Evolutionary conservation across 2,797 vertebrate genomes (phyloP).

Genomic region (Steatocranus sp.): DNA sequence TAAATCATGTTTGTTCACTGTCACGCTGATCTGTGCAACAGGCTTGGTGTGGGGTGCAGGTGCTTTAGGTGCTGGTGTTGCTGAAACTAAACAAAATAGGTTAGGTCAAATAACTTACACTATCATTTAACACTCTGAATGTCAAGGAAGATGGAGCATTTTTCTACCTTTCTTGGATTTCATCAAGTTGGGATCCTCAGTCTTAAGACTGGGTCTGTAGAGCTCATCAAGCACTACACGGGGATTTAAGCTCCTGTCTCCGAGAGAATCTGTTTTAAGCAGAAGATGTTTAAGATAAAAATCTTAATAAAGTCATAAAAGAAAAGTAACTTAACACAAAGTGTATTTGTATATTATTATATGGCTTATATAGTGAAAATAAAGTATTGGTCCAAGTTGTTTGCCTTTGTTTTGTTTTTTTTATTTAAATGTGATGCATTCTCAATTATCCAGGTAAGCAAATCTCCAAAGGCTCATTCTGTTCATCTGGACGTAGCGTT

Average conservation of each 20-base stretch:
- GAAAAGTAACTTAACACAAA: not conserved
- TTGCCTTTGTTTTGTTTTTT: not conserved
- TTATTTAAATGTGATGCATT: not conserved
- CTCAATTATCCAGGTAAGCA: not conserved
- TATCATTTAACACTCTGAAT: not conserved
- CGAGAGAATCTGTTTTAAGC: constrained; percentile 6
- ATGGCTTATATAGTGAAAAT: not conserved
- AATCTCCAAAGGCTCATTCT: not conserved
- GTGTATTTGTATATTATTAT: not conserved
- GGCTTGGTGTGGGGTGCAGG: not conserved
- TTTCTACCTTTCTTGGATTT: constrained; percentile 31
- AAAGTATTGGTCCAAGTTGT: not conserved
- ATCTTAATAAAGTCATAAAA: not conserved
- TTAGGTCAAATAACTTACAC: not conserved
- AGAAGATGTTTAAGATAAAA: not conserved
- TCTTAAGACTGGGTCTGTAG: not conserved
- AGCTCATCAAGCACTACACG: not conserved
- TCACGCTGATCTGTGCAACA: not conserved
- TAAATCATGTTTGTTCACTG: not conserved
- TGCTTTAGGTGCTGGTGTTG: constrained; percentile 5
- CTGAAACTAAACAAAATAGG: constrained; percentile 21
- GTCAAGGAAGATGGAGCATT: not conserved
- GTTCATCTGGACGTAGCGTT: not conserved
- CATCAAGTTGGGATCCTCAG: not conserved
- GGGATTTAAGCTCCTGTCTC: constrained; percentile 9